Evolutionary conservation across 2,113 vertebrate species (phyloP).

Genomic region (Pogona vitticeps): DNA sequence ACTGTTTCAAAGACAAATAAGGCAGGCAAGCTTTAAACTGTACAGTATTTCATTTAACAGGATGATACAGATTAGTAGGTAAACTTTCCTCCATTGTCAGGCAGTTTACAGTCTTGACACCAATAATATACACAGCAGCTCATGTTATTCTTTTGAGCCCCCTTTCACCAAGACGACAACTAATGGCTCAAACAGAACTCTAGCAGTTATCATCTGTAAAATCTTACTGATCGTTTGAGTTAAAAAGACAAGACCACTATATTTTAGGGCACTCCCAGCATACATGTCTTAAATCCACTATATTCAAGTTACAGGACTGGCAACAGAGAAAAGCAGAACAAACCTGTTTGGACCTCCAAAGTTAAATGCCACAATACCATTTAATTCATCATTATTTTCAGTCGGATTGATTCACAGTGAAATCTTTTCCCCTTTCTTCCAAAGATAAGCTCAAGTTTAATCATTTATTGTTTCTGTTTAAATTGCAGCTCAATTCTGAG

Average conservation of each 20-base stretch:
- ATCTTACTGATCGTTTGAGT: neutral
- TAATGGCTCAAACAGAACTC: neutral
- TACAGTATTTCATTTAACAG: too few relatives aligned
- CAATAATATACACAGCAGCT: neutral
- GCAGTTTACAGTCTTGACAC: neutral
- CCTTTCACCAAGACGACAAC: neutral
- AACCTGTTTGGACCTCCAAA: neutral
- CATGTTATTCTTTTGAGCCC: neutral
- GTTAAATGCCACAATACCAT: neutral
- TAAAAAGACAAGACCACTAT: neutral
- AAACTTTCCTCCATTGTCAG: neutral
- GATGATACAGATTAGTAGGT: neutral
- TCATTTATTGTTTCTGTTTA: neutral
- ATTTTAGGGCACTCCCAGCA: too few relatives aligned
- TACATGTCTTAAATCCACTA: neutral
- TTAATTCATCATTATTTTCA: neutral
- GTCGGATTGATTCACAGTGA: neutral
- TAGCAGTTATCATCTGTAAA: neutral
- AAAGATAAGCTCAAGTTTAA: neutral
- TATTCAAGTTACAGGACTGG: neutral
- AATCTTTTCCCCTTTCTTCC: neutral
- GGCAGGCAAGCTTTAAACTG: too few relatives aligned
- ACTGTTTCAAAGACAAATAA: too few relatives aligned
- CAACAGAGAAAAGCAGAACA: neutral
- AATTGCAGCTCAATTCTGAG: neutral